Base-by-base conservation (phyloP, 2,888 invertebrate species). In the Leucoptera coffeella region DNA sequence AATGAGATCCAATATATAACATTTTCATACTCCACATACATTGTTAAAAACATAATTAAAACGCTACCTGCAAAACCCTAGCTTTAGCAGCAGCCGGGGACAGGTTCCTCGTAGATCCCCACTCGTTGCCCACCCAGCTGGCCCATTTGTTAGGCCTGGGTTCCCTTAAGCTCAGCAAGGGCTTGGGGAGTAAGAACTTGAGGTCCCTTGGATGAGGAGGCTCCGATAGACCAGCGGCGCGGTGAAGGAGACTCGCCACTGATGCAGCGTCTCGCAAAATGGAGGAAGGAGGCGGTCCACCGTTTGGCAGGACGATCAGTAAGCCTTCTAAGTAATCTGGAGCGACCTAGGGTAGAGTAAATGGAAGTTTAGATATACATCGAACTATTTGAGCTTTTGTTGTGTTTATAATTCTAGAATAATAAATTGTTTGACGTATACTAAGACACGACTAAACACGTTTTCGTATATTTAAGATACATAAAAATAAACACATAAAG, bases 291-390 rank as follows among this genome's bases (percentile, higher is more conserved):
- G 80, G 77, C 9, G 77, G 74, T 0, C 75, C 78, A 23, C 73
- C 85, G 13, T 78, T 80, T 0, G 86, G 85, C n/a, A n/a, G n/a
- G 27, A 92, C 85, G 5, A 96, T 73, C 3, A 96, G 73, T 9
- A 94, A 73, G 0, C 96, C 96, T 61, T 96, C 96, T 22, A 96
- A 73, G 57, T 95, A 96, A 61, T 96, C 96, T 0, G 95, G 94
- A 1, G 93, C 89, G 38, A 96, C 94, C 81, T 97, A 92, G 2
- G 24, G n/a, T n/a, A n/a, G n/a, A n/a, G n/a, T n/a, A n/a, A n/a
- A n/a, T n/a, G n/a, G n/a, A n/a, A n/a, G n/a, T n/a, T n/a, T n/a
- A n/a, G n/a, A n/a, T n/a, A n/a, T n/a, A n/a, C n/a, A n/a, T n/a
- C n/a, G n/a, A n/a, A n/a, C n/a, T n/a, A n/a, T n/a, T n/a, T n/a